Percentiles rank a stretch among this genome's conserved stretches.
Conservation (phyloP, 2,113 vertebrate genomes). For the Callospermophilus lateralis region DNA sequence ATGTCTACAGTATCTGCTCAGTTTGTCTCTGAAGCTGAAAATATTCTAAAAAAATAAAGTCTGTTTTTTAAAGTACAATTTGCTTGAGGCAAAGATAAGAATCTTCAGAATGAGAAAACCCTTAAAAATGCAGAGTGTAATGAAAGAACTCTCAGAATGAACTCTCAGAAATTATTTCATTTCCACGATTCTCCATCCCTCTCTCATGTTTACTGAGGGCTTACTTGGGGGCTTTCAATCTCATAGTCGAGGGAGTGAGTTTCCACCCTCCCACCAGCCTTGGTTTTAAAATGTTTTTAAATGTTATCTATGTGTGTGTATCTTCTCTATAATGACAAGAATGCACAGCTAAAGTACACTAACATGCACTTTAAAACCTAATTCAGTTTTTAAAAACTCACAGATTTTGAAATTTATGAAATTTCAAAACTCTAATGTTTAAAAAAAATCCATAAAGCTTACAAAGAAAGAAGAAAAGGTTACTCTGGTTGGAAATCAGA, state of each 20-base stretch:
- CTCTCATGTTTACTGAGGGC: neutral
- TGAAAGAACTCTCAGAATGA: neutral
- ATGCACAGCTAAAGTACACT: neutral
- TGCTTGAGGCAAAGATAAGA: conserved; percentile 36
- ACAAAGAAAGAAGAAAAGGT: conserved; percentile 43
- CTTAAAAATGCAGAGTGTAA: neutral
- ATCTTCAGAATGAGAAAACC: conserved; percentile 37
- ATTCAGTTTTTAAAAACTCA: neutral
- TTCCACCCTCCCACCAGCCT: conserved; percentile 1
- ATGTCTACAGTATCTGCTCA: neutral
- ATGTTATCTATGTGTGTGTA: conserved; percentile 5
- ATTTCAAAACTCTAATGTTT: conserved; percentile 46
- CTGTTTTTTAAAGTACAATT: neutral
- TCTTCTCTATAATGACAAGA: conserved; percentile 30
- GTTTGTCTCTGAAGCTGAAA: conserved; percentile 37
- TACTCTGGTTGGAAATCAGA: conserved; percentile 57
- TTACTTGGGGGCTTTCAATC: neutral
- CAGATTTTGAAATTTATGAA: neutral
- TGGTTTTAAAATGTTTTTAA: conserved; percentile 16
- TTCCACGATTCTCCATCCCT: conserved; percentile 20
- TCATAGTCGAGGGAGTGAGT: neutral
- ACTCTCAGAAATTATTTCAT: conserved; percentile 13
- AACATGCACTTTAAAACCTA: conserved; percentile 33
- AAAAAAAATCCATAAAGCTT: conserved; percentile 40
- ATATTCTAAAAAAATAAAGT: conserved; percentile 7